Evolutionary conservation across 2,888 invertebrate genomes (phyloP).

Genomic region (Diloba caeruleocephala): DNA sequence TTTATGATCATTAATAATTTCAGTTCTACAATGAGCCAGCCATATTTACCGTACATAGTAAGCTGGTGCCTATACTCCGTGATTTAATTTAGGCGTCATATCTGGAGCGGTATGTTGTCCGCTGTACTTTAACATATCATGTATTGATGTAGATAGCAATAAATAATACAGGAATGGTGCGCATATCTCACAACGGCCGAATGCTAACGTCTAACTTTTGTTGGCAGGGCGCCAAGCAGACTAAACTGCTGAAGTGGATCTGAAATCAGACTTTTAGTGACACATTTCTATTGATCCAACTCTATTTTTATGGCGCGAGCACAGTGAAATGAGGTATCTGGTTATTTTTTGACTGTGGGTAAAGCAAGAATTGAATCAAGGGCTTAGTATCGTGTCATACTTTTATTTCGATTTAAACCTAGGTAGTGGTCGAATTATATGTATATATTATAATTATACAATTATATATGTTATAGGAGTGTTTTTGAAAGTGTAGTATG

Average conservation of each 20-base stretch:
- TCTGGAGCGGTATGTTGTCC: no score
- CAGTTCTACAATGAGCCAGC: no score
- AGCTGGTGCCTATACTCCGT: no score
- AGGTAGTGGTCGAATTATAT: not conserved
- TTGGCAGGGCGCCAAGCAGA: conserved; percentile 38
- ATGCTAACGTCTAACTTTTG: conserved; percentile 4
- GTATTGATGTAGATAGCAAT: conserved; percentile 36
- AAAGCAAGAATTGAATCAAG: not conserved
- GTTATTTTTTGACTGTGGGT: conserved; percentile 4
- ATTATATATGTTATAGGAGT: no score
- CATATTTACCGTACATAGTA: no score
- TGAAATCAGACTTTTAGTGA: conserved; percentile 38
- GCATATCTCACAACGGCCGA: conserved; percentile 6
- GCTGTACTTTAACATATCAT: no score
- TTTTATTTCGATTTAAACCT: not conserved
- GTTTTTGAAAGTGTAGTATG: no score
- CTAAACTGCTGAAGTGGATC: conserved; percentile 41
- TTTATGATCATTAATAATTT: no score
- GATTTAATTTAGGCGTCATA: not conserved
- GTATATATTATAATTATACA: not conserved
- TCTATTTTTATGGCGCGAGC: conserved; percentile 37
- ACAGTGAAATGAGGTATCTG: not conserved
- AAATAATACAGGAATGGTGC: conserved; percentile 27
- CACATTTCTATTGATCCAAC: conserved; percentile 46
- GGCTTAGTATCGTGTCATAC: not conserved